Base-by-base conservation (phyloP, 2,113 vertebrate species). In the Carassius carassius region DNA sequence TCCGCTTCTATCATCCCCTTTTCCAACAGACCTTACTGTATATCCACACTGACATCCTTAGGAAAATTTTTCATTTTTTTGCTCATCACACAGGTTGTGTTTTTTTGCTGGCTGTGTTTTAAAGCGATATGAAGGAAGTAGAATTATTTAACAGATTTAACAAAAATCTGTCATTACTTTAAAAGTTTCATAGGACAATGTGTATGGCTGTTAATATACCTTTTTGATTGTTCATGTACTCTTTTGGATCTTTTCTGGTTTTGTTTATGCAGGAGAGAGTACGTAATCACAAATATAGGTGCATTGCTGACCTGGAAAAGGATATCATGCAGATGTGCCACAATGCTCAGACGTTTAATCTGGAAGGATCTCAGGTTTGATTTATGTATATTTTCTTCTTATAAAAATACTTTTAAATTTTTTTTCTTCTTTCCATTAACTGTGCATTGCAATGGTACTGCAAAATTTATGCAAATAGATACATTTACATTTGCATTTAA, bases 221-320 rank as follows among this genome's bases (percentile, higher is more conserved):
- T 8, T 35, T 41, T 58, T 23, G 1, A 16, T 63, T 23, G 21
- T 29, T 16, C 13, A 11, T 1, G 3, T 44, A 23, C 25, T 6
- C 8, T 29, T 47, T 63, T 25, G 13, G 51, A 29, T 32, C 2
- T 35, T 73, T 70, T 21, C 37, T 60, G 13, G 5, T 78, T 81
- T 74, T 76, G 13, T 75, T 72, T 82, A 44, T 86, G 54, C 90
- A 99, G 98, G 98, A 99, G 90, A 95, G 98, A 88, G 99, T 99
- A 76, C 98, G 98, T 81, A 99, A 98, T 88, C 98, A 99, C 91
- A 99, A 99, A 89, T 99, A 99, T 92, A 95, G 98, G 90, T 97
- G 96, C 89, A 94, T 99, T 87, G 94, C 95, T 13, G 98, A 99
- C 91, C 91, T 99, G 91, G 98, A 99, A 88, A 99, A 98, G 84